Base-by-base conservation (phyloP, 2,888 invertebrate genomes). In the Archips xylosteana region DNA sequence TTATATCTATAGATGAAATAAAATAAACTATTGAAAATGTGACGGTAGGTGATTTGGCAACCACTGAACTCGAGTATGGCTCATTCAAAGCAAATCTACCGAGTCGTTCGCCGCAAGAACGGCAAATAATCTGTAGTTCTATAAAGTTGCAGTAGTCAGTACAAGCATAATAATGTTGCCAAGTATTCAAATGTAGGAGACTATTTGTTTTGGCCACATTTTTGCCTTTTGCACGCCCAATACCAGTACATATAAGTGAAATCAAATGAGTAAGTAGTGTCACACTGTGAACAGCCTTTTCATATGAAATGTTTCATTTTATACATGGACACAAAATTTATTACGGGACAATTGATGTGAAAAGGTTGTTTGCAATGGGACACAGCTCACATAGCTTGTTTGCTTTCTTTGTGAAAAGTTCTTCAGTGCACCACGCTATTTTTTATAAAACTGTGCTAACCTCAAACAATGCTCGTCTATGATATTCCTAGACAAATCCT, bases 1-100 rank as follows among this genome's bases (percentile, higher is more conserved):
- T 65, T 70, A 70, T 65, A n/a, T n/a, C n/a, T n/a, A 54, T 42
- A 34, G n/a, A 70, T 36, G 36, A 65, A 70, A 60, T 61, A 61
- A 32, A 65, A 74, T 74, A 74, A 65, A 70, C 69, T 54, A 70
- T 74, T 45, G 32, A 8, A 15, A 64, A 74, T 64, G 69, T 70
- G 69, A 49, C 47, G 42, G 34, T 42, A 54, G 70, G 74, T 65
- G 74, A 74, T 74, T 74, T 74, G 74, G 74, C 74, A 74, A 60
- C 23, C 60, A 45, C 42, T 57, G 69, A 60, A 64, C 74, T 65
- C 62, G 23, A 69, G 74, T 65, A 60, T 54, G 69, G 69, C 70
- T 70, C 74, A 74, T 74, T 70, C 69, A 45, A 74, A 65, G 51
- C 60, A 59, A 62, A 69, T 73, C 73, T 70, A 65, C 60, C 39